phyloP scores from a whole-genome alignment of 2,797 vertebrate species.

The Rousettus madagascariensis region DNA sequence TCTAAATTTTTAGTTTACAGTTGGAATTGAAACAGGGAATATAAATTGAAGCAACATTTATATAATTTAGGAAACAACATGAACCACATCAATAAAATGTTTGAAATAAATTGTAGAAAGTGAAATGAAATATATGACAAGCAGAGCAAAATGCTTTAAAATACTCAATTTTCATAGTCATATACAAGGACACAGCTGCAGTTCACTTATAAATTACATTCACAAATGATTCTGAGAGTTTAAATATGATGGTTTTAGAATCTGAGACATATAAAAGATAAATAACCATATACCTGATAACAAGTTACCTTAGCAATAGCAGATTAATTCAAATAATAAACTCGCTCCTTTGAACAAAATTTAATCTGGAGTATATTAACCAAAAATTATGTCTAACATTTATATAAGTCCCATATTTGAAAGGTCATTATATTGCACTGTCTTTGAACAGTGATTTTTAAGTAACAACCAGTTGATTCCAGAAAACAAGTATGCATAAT shows the following conservation, averaged over 20 bases:
- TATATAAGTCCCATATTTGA: background rate
- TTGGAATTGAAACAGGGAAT: constrained; percentile 50
- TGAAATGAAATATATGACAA: constrained; percentile 75
- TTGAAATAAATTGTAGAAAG: constrained; percentile 70
- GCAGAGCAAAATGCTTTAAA: constrained; percentile 76
- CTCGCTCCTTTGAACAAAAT: constrained; percentile 32
- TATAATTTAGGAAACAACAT: constrained; percentile 26
- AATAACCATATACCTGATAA: background rate
- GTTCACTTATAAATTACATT: constrained; percentile 31
- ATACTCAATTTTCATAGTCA: constrained; percentile 59
- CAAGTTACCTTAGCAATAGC: constrained; percentile 8
- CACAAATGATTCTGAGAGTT: constrained; percentile 38
- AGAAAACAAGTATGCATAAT: background rate
- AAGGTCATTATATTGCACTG: constrained; percentile 12
- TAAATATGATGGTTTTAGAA: constrained; percentile 31
- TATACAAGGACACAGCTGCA: constrained; percentile 32
- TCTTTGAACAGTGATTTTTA: constrained; percentile 54
- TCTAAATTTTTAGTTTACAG: background rate
- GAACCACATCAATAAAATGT: constrained; percentile 24
- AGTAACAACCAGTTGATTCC: constrained; percentile 22
- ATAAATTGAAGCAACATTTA: constrained; percentile 37
- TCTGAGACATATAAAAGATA: constrained; percentile 22
- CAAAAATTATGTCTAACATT: constrained; percentile 20
- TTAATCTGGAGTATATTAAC: constrained; percentile 17
- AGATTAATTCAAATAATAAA: constrained; percentile 40